Evolutionary conservation across 2,113 vertebrate species (phyloP).

Genomic region (Isichthys henryi): DNA sequence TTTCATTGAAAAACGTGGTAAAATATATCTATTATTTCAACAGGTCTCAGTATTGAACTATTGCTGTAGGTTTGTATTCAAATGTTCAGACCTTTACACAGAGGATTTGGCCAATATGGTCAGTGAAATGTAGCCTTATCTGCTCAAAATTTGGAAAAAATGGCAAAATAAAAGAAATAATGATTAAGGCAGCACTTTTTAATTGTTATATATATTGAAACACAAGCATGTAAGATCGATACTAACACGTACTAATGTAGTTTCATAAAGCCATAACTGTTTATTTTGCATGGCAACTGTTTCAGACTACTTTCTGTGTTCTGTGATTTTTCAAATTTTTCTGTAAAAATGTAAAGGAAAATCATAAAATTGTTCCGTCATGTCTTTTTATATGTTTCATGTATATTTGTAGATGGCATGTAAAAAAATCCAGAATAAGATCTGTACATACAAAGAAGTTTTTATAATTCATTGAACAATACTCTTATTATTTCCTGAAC

Average conservation of each 20-base stretch:
- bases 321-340: not conserved
- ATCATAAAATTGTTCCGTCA: not conserved
- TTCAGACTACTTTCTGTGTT: not conserved
- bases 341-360: not conserved
- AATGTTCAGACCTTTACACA: not conserved
- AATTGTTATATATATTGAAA: not conserved
- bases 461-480: not conserved
- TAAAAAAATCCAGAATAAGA: not conserved
- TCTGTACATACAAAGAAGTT: conserved; percentile 15
- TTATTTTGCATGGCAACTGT: not conserved
- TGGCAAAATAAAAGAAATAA: not conserved
- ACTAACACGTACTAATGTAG: not conserved
- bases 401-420: not conserved
- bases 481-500: not conserved
- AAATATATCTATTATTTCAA: not conserved
- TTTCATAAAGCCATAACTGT: not conserved
- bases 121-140: not conserved
- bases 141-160: not conserved
- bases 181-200: not conserved
- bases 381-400: not conserved
- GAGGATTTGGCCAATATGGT: not conserved
- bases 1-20: not conserved
- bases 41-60: not conserved
- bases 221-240: not conserved
- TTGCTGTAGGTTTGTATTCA: not conserved